phyloP scores from a whole-genome alignment of 2,797 vertebrate species.

The Alauda arvensis region DNA sequence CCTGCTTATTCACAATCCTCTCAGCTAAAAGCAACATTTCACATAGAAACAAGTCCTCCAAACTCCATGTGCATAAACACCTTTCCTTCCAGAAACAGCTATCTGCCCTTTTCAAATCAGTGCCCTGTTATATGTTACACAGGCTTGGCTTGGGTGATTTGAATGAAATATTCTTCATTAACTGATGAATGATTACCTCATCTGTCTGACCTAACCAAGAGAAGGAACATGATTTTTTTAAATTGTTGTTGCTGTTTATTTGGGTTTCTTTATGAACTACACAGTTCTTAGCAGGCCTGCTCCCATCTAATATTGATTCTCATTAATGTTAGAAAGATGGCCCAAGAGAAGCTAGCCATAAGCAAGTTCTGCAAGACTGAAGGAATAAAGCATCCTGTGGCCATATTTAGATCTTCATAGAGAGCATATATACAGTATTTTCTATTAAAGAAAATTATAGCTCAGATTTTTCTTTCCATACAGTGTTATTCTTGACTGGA shows the following conservation, averaged over 20 bases:
- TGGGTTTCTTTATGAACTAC: background rate
- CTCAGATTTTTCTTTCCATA: background rate
- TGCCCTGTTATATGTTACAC: background rate
- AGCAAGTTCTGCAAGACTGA: background rate
- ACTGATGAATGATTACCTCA: background rate
- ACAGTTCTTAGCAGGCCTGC: background rate
- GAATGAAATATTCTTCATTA: background rate
- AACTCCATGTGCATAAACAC: background rate
- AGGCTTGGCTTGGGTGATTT: background rate
- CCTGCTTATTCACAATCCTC: background rate
- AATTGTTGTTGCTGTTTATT: background rate
- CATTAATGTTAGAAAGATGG: background rate
- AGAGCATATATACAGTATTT: background rate
- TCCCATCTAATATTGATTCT: background rate
- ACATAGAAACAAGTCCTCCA: background rate
- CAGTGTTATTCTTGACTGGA: background rate
- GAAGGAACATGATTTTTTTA: rapidly evolving
- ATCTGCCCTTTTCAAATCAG: background rate
- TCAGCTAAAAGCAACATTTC: background rate
- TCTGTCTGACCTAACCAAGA: background rate
- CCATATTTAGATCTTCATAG: background rate
- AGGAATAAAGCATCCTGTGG: background rate
- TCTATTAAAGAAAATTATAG: background rate
- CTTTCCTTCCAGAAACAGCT: background rate
- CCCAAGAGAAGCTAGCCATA: background rate